These are phyloP conservation scores for Chionomys nivalis DNA, from an alignment of 2,113 vertebrate genomes.

Conservation along the genomic window DNA sequence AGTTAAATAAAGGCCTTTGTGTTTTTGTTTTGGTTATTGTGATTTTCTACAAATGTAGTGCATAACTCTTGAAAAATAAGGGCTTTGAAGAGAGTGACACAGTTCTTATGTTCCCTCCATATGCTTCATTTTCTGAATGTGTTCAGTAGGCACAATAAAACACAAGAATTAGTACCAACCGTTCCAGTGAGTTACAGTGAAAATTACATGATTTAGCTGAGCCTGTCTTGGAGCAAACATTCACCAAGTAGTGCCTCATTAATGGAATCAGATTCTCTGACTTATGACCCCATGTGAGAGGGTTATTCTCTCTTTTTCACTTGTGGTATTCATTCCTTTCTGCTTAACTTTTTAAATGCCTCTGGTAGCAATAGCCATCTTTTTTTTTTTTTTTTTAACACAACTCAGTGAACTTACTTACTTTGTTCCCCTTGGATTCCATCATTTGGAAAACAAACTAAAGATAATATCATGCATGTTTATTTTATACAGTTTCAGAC, in stretches of 20 bases:
- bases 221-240: neutral
- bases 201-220: neutral
- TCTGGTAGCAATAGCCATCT: neutral
- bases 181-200: neutral
- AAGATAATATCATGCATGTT: slow-evolving; percentile 26
- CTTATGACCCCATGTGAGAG: neutral
- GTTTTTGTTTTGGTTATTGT: neutral
- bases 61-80: neutral
- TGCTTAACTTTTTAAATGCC: neutral
- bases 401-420: neutral
- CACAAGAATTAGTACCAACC: neutral
- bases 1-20: neutral
- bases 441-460: slow-evolving; percentile 39
- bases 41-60: neutral
- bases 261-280: neutral
- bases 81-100: neutral
- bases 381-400: neutral
- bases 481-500: slow-evolving; percentile 3
- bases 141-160: neutral
- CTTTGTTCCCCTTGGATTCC: slow-evolving; percentile 14
- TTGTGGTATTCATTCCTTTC: slow-evolving; percentile 9
- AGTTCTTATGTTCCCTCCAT: neutral
- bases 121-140: neutral
- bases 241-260: neutral
- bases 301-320: neutral